These are phyloP conservation scores for Nerophis lumbriciformis DNA, from an alignment of 2,113 vertebrate species.

Conservation along the genomic window DNA sequence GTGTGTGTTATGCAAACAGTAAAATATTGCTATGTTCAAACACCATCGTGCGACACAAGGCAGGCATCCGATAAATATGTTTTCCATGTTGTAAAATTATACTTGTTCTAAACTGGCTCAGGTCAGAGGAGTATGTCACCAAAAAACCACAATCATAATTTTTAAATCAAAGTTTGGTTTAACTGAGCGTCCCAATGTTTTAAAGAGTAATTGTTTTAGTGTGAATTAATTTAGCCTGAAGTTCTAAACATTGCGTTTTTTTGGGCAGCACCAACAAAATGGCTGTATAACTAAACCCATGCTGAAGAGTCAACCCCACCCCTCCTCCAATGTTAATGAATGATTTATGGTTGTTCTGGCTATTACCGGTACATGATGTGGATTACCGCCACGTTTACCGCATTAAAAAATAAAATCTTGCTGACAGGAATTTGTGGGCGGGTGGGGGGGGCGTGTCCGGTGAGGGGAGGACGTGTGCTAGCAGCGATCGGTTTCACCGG, in stretches of 20 bases:
- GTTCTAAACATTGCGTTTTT: conserved; percentile 53
- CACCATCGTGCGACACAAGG: neutral
- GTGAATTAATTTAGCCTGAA: conserved; percentile 53
- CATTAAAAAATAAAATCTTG: conserved; percentile 44
- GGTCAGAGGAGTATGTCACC: conserved; percentile 27
- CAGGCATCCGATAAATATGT: conserved; percentile 10
- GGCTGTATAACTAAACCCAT: conserved; percentile 53
- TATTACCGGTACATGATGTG: conserved; percentile 45
- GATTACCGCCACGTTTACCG: conserved; percentile 25
- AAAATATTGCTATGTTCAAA: neutral
- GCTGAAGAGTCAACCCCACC: conserved; percentile 45
- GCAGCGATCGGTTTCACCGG: too few species aligned
- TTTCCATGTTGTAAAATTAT: conserved; percentile 33
- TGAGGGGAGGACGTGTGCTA: too few species aligned
- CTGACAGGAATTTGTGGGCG: conserved; percentile 58
- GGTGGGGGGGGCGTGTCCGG: too few species aligned
- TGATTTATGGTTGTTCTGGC: conserved; percentile 39
- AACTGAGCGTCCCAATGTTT: conserved; percentile 33
- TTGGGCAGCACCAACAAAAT: conserved; percentile 46
- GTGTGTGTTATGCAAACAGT: neutral
- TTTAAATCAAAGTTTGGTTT: conserved; percentile 30
- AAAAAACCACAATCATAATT: conserved; percentile 19
- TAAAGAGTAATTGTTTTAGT: conserved; percentile 41
- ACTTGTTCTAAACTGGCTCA: neutral
- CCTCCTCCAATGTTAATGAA: conserved; percentile 49